These are phyloP conservation scores for Drosophila neotestacea DNA, from an alignment of 2,888 invertebrate species.

Conservation along the genomic window DNA sequence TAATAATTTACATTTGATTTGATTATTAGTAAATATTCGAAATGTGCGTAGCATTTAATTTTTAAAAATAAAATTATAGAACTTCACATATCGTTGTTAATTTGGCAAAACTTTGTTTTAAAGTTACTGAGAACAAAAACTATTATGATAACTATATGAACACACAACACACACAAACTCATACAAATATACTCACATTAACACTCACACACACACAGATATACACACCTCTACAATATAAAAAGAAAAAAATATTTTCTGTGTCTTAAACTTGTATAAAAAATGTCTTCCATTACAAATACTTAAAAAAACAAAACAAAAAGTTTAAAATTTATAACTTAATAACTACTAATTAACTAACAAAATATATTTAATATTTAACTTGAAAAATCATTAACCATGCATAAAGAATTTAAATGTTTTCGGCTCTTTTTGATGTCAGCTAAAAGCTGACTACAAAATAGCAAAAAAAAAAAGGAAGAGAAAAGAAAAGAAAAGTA, in stretches of 20 bases:
- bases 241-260: constrained; percentile 84
- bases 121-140: constrained; percentile 37
- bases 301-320: constrained; percentile 70
- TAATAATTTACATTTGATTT: constrained; percentile 14
- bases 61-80: constrained; percentile 25
- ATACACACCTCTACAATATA: constrained; percentile 53
- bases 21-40: constrained; percentile 28
- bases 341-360: constrained; percentile 67
- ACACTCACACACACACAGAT: constrained; percentile 43
- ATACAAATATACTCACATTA: constrained; percentile 53
- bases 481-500: not conserved
- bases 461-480: constrained; percentile 3
- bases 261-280: constrained; percentile 86
- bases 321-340: constrained; percentile 56
- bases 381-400: constrained; percentile 54
- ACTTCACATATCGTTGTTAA: constrained; percentile 54
- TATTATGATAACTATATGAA: constrained; percentile 42
- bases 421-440: constrained; percentile 42
- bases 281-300: constrained; percentile 85
- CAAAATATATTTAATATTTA: constrained; percentile 59
- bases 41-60: constrained; percentile 46
- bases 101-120: constrained; percentile 45
- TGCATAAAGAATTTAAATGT: constrained; percentile 66
- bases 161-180: constrained; percentile 37
- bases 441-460: constrained; percentile 61